Conservation (phyloP, 2,888 invertebrate genomes). For the Drosophila subsilvestris region DNA sequence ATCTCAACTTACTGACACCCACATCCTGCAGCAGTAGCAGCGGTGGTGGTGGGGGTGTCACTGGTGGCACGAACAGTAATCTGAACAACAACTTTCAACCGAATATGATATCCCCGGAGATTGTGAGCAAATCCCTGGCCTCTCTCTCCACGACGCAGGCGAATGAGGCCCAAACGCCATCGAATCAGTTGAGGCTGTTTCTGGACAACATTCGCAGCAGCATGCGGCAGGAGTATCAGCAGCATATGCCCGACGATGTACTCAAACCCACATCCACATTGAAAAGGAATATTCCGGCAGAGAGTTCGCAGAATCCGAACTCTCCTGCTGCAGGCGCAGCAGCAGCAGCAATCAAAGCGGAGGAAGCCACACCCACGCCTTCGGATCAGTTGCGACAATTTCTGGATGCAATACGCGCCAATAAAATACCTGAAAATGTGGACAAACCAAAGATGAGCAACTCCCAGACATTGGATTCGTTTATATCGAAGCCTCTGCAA, state of each 20-base stretch:
- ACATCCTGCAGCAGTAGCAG: slow-evolving; percentile 51
- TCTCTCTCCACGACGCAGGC: slow-evolving; percentile 71
- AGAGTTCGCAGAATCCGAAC: slow-evolving; percentile 8
- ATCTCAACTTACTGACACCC: slow-evolving; percentile 65
- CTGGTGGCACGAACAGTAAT: slow-evolving; percentile 6
- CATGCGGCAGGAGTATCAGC: slow-evolving; percentile 82
- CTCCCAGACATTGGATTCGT: slow-evolving; percentile 80
- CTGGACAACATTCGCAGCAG: slow-evolving; percentile 83
- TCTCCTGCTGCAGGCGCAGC: not conserved
- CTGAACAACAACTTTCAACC: slow-evolving; percentile 72
- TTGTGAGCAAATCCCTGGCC: slow-evolving; percentile 82
- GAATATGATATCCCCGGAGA: slow-evolving; percentile 82
- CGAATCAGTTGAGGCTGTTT: slow-evolving; percentile 82
- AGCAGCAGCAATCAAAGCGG: slow-evolving; percentile 6
- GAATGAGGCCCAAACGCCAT: slow-evolving; percentile 82
- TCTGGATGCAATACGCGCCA: slow-evolving; percentile 83
- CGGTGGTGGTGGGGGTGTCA: not conserved
- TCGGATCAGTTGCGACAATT: slow-evolving; percentile 84
- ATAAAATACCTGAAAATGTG: slow-evolving; percentile 82
- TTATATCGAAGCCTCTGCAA: slow-evolving; percentile 80
- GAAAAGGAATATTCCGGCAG: slow-evolving; percentile 45
- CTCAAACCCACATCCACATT: slow-evolving; percentile 62
- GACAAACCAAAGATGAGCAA: slow-evolving; percentile 79
- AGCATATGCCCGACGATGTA: slow-evolving; percentile 82
- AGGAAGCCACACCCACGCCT: slow-evolving; percentile 80